These are phyloP conservation scores for Cirrhinus mrigala DNA, from an alignment of 2,797 vertebrate genomes.

Conservation along the genomic window DNA sequence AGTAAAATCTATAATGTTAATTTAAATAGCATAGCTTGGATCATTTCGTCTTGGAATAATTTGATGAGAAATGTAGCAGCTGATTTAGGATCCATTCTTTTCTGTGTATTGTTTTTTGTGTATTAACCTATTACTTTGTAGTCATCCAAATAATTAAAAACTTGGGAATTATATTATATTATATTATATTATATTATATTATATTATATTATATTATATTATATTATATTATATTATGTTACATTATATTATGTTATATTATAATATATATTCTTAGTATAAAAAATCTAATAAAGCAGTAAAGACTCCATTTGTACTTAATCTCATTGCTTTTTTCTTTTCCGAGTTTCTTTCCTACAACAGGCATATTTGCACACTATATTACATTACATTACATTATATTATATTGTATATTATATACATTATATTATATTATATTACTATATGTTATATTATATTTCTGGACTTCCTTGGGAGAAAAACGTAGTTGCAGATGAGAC, in stretches of 20 bases:
- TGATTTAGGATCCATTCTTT: not conserved
- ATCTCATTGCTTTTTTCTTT: not conserved
- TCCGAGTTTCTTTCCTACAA: not conserved
- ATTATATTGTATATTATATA: not conserved
- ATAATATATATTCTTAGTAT: too few relatives aligned
- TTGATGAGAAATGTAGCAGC: not conserved
- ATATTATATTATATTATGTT: too few relatives aligned
- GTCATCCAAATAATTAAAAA: too few relatives aligned
- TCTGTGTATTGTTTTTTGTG: too few relatives aligned
- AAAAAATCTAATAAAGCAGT: too few relatives aligned
- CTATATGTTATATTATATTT: not conserved
- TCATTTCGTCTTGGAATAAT: not conserved
- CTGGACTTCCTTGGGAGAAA: not conserved
- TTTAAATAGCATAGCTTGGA: not conserved
- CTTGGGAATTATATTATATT: too few relatives aligned
- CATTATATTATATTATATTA: not conserved
- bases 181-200: not conserved
- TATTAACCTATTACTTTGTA: too few relatives aligned
- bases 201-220: too few relatives aligned
- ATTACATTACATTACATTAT: not conserved
- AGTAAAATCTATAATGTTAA: not conserved
- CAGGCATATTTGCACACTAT: not conserved
- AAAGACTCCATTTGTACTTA: not conserved
- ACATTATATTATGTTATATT: too few relatives aligned
- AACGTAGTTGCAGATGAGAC: not conserved